These are phyloP conservation scores for Norana najaformis DNA, from an alignment of 2,888 invertebrate species.

Conservation along the genomic window DNA sequence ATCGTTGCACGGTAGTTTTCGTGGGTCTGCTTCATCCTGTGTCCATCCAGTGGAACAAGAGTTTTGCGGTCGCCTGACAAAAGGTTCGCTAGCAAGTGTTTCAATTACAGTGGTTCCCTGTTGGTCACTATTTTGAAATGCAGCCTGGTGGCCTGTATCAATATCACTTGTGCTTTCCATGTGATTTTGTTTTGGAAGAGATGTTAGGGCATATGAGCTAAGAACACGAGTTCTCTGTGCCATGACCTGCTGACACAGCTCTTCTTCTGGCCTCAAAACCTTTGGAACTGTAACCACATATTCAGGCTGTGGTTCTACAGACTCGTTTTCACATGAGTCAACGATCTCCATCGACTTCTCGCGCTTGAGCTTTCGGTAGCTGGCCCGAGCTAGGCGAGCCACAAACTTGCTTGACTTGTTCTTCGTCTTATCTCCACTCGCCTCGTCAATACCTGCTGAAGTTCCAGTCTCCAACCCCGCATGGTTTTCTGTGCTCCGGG, in stretches of 20 bases:
- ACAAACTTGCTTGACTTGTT: not conserved
- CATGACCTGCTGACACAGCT: conserved; percentile 10
- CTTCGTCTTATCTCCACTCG: not conserved
- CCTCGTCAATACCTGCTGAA: not conserved
- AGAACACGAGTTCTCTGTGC: not conserved
- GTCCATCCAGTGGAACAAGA: not conserved
- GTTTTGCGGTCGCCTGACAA: not conserved
- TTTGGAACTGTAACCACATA: not conserved
- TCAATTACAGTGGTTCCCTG: not conserved
- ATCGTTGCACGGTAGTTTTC: not conserved
- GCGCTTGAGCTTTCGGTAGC: conserved; percentile 18
- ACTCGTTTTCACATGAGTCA: not conserved
- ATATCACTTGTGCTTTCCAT: not conserved
- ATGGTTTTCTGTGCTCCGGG: not conserved
- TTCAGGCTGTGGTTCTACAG: not conserved
- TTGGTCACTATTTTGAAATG: not conserved
- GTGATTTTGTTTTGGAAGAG: not conserved
- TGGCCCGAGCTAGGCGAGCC: conserved; percentile 25
- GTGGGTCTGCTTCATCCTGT: not conserved
- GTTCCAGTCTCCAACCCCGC: not conserved
- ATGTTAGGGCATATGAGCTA: not conserved
- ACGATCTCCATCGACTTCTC: not conserved
- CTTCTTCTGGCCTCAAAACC: not conserved
- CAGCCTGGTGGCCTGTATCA: not conserved
- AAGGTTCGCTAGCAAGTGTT: not conserved